Evolutionary conservation across 2,888 invertebrate genomes (phyloP).

Genomic region (Cerastoderma edule): DNA sequence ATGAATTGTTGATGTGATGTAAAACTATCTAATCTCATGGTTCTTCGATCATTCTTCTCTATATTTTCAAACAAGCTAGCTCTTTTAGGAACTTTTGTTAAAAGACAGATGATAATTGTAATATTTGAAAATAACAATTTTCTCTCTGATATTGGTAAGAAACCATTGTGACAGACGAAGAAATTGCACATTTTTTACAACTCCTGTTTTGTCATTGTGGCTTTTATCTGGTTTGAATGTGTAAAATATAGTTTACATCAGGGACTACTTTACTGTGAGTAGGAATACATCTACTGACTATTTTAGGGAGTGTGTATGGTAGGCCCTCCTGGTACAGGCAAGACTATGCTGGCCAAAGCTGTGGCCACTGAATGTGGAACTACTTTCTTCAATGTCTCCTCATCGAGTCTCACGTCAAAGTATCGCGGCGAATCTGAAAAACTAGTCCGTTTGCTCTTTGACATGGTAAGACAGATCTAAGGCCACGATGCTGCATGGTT

Average conservation of each 20-base stretch:
- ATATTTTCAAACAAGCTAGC: too few species aligned
- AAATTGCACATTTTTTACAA: too few species aligned
- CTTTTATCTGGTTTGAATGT: background rate
- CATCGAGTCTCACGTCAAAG: conserved; percentile 98
- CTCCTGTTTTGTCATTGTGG: background rate
- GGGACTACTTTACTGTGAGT: too few species aligned
- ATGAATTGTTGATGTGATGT: too few species aligned
- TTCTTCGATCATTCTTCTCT: too few species aligned
- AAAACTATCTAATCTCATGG: too few species aligned
- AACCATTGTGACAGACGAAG: too few species aligned
- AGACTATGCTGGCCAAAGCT: conserved; percentile 85
- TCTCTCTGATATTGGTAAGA: too few species aligned
- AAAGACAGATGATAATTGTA: too few species aligned
- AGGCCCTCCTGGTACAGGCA: conserved; percentile 85
- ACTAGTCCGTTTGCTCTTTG: conserved; percentile 96
- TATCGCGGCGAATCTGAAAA: conserved; percentile 99
- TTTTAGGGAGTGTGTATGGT: conserved; percentile 84
- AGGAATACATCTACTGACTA: conserved; percentile 23
- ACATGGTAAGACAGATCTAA: conserved; percentile 90
- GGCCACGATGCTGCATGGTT: background rate
- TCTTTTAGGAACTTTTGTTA: too few species aligned
- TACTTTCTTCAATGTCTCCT: conserved; percentile 91
- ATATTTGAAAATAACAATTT: too few species aligned
- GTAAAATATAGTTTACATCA: too few species aligned
- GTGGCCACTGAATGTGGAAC: conserved; percentile 86